These are phyloP conservation scores for Odontocerum albicorne DNA, from an alignment of 2,888 invertebrate species.

Conservation along the genomic window DNA sequence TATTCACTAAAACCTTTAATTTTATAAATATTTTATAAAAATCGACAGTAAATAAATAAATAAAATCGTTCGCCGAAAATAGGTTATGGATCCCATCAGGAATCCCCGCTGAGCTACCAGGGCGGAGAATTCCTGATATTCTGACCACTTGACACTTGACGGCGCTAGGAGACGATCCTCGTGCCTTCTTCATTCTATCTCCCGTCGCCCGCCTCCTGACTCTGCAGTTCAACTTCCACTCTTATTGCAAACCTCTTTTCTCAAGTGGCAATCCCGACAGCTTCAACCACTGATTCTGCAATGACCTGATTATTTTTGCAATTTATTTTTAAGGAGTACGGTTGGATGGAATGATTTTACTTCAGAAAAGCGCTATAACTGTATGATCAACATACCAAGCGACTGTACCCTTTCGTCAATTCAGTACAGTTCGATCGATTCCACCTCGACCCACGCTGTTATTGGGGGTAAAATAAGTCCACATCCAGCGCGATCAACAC, in stretches of 20 bases:
- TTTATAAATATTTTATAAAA: background rate
- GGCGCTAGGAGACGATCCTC: slow-evolving; percentile 9
- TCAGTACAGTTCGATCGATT: too few relatives aligned
- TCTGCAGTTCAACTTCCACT: background rate
- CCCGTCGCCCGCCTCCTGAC: background rate
- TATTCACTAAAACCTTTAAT: too few relatives aligned
- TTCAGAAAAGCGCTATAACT: too few relatives aligned
- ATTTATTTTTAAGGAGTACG: too few relatives aligned
- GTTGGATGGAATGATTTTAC: too few relatives aligned
- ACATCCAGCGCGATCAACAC: too few relatives aligned
- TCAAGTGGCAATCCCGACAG: background rate
- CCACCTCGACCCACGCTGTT: too few relatives aligned
- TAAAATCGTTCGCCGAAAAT: background rate
- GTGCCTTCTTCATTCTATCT: slow-evolving; percentile 2
- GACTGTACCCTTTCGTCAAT: too few relatives aligned
- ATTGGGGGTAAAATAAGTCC: too few relatives aligned
- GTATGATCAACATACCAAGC: too few relatives aligned
- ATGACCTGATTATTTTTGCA: too few relatives aligned
- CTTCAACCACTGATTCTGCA: too few relatives aligned
- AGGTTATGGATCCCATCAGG: background rate
- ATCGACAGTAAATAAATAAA: background rate
- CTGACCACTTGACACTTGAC: slow-evolving; percentile 18
- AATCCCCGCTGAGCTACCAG: slow-evolving; percentile 15
- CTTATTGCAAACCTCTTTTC: background rate
- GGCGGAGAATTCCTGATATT: slow-evolving; percentile 1